Base-by-base conservation (phyloP, 2,797 vertebrate species). In the Huso huso region DNA sequence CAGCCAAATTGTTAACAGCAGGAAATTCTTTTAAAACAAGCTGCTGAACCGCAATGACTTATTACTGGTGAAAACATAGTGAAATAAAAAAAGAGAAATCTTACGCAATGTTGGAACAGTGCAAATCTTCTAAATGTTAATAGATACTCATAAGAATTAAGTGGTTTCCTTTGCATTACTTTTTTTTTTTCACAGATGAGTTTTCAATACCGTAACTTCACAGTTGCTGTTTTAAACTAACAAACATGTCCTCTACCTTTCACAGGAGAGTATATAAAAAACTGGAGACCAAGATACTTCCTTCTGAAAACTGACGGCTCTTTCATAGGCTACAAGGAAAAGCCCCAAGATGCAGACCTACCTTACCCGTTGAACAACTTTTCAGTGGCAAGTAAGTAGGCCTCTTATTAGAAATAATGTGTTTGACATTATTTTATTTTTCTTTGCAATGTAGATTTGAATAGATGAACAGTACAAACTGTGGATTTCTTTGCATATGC, bases 281-380 rank as follows among this genome's bases (percentile, higher is more conserved):
- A 96, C 79, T 98, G 96, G 96, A 93, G 96, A 75, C 96, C 96
- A 66, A 91, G 96, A 75, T 98, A 98, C 72, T 98, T 98, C 87
- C 90, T 98, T 78, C 81, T 98, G 76, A 98, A 98, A 88, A 98
- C 95, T 76, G 96, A 98, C 83, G 96, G 96, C 79, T 97, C 95
- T 74, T 98, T 97, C 87, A 96, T 98, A 72, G 96, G 95, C 80
- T 98, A 98, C 84, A 98, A 98, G 87, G 96, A 97, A 85, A 98
- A 97, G 84, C 96, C 95, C 75, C 95, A 96, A 87, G 95, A 98
- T 82, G 91, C 95, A 75, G 95, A 98, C 87, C 88, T 96, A 81
- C 93, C 94, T 76, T 97, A 96, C 81, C 96, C 95, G 63, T 92
- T 98, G 78, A 98, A 98, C 88, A 98, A 98, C 90, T 98, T 98